These are phyloP conservation scores for Drosophila mulleri DNA, from an alignment of 2,888 invertebrate species.

Conservation along the genomic window DNA sequence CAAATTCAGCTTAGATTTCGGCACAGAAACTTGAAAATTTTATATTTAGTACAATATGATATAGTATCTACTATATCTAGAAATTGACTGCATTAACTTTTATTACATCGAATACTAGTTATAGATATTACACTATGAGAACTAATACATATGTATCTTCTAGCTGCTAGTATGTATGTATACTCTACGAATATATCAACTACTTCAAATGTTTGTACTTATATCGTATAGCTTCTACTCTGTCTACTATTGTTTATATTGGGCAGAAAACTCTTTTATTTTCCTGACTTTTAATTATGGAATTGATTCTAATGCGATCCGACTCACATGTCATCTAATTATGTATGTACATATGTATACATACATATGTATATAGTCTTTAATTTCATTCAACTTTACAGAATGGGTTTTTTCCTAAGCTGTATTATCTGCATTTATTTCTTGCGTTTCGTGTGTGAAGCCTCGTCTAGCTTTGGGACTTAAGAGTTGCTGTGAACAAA, in stretches of 20 bases:
- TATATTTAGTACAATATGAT: not conserved
- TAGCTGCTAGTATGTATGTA: too few species aligned
- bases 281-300: not conserved
- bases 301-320: not conserved
- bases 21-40: not conserved
- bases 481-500: not conserved
- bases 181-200: too few species aligned
- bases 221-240: not conserved
- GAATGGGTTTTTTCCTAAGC: not conserved
- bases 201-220: too few species aligned
- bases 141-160: too few species aligned
- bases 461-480: not conserved
- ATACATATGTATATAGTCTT: not conserved
- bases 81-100: too few species aligned
- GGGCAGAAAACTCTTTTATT: too few species aligned
- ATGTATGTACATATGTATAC: not conserved
- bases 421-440: not conserved
- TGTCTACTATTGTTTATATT: not conserved
- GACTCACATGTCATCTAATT: not conserved
- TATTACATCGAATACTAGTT: too few species aligned
- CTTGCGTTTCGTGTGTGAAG: not conserved
- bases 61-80: not conserved
- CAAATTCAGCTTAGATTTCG: not conserved
- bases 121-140: too few species aligned
- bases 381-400: not conserved